Evolutionary conservation across 2,888 invertebrate genomes (phyloP).

Genomic region (Campaea margaritaria): DNA sequence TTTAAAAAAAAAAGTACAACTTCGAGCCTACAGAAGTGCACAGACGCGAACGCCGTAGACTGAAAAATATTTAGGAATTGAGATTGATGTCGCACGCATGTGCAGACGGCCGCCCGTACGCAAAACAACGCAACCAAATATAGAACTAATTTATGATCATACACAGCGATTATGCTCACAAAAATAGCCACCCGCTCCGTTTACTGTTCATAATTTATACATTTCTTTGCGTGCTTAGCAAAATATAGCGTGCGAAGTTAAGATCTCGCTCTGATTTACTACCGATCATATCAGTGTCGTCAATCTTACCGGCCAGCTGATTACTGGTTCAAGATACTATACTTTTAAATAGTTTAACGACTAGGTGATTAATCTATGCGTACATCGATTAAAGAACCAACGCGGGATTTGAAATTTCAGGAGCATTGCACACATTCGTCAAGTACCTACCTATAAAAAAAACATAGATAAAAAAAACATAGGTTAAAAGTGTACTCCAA

Average conservation of each 20-base stretch:
- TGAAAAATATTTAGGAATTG: constrained; percentile 84
- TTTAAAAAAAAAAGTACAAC: constrained; percentile 11
- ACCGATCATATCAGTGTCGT: constrained; percentile 43
- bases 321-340: constrained; percentile 8
- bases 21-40: constrained; percentile 12
- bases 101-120: constrained; percentile 83
- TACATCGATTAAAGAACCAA: no score
- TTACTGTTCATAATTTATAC: constrained; percentile 69
- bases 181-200: constrained; percentile 66
- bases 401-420: no score
- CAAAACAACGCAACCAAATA: constrained; percentile 83
- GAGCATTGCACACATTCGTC: neutral
- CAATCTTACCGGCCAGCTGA: constrained; percentile 33
- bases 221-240: constrained; percentile 54
- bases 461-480: neutral
- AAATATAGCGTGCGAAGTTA: constrained; percentile 46
- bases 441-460: no score
- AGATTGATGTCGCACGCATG: constrained; percentile 85
- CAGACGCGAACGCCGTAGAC: constrained; percentile 60
- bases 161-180: constrained; percentile 81
- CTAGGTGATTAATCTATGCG: neutral
- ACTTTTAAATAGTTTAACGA: constrained; percentile 16
- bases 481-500: neutral
- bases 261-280: constrained; percentile 46
- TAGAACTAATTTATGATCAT: constrained; percentile 84